A percentile compares a stretch with the other conserved stretches of the same genome.
These are phyloP conservation scores for Anastatus disparis DNA, from an alignment of 1,140 invertebrate species.

Conservation along the genomic window DNA sequence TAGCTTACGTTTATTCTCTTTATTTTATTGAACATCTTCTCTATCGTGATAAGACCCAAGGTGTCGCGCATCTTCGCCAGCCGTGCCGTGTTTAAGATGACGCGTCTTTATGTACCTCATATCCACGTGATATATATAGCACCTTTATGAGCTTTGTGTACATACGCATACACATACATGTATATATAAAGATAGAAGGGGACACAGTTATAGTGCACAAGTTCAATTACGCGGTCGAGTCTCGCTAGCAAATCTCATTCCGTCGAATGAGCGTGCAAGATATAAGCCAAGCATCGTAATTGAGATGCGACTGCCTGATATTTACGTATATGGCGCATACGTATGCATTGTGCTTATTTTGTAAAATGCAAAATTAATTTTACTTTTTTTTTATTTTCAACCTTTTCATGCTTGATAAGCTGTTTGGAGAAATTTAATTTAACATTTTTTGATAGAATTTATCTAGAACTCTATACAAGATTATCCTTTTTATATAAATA, in stretches of 20 bases:
- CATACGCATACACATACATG: not conserved
- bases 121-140: too few relatives aligned
- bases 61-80: not conserved
- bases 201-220: not conserved
- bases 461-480: too few relatives aligned
- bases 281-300: not conserved
- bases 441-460: too few relatives aligned
- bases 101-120: not conserved
- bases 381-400: too few relatives aligned
- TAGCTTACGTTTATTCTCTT: too few relatives aligned
- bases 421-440: too few relatives aligned
- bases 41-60: not conserved
- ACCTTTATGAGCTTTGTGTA: not conserved
- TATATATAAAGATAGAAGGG: too few relatives aligned
- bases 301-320: not conserved
- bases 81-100: not conserved
- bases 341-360: too few relatives aligned
- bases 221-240: conserved; percentile 14
- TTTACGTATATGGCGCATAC: too few relatives aligned
- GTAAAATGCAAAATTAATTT: not conserved
- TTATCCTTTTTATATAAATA: too few relatives aligned
- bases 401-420: too few relatives aligned
- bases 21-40: too few relatives aligned
- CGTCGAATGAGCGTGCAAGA: not conserved
- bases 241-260: not conserved